Evolutionary conservation across 2,113 vertebrate genomes (phyloP).

Genomic region (Oncorhynchus mykiss): DNA sequence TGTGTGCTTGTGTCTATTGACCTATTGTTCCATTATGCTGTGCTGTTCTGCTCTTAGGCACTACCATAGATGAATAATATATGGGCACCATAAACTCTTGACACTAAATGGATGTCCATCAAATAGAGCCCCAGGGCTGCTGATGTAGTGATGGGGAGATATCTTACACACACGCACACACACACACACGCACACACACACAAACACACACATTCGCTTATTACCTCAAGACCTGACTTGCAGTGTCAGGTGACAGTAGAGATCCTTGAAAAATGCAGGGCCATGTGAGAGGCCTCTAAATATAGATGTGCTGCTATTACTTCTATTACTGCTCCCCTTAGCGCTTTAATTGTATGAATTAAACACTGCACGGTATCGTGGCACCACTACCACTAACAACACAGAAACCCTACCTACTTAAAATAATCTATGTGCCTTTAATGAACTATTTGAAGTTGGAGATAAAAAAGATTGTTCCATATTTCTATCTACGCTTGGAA

Average conservation of each 20-base stretch:
- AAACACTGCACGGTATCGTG: conserved; percentile 36
- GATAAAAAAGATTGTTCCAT: conserved; percentile 58
- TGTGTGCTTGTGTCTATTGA: conserved; percentile 21
- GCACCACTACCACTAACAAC: not conserved
- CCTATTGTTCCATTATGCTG: conserved; percentile 16
- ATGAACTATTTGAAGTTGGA: conserved; percentile 41
- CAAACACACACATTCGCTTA: conserved; percentile 1
- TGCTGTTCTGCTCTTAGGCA: conserved; percentile 47
- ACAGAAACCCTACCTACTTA: conserved; percentile 19
- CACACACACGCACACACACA: conserved; percentile 9
- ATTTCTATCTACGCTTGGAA: conserved; percentile 52
- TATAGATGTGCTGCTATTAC: conserved; percentile 60
- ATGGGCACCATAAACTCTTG: conserved; percentile 57
- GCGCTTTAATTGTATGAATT: conserved; percentile 51
- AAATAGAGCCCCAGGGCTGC: conserved; percentile 29
- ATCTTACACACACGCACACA: not conserved
- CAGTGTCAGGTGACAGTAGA: conserved; percentile 67
- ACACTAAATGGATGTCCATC: conserved; percentile 62
- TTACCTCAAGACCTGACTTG: conserved; percentile 47
- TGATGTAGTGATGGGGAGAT: conserved; percentile 3
- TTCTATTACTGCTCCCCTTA: conserved; percentile 49
- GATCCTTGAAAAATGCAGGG: conserved; percentile 71
- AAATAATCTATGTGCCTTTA: conserved; percentile 24
- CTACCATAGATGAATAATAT: conserved; percentile 61
- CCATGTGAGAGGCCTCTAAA: conserved; percentile 72